Conservation (phyloP, 1,140 invertebrate species). For the Oedothorax gibbosus region DNA sequence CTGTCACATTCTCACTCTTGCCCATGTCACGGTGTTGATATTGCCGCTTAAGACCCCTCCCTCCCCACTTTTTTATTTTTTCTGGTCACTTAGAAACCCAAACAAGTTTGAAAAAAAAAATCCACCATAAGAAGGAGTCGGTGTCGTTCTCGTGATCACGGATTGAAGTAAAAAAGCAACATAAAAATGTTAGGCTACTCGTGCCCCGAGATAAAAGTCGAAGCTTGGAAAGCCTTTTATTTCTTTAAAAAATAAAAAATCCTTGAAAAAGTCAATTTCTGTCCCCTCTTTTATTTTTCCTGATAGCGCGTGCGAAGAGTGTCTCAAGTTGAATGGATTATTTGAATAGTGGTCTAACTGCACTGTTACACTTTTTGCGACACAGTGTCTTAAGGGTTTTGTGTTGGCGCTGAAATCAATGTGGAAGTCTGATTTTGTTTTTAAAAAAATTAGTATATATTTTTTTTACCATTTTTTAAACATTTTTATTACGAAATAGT, state of each 20-base stretch:
- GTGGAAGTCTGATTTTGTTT: no score
- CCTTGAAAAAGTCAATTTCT: conserved; percentile 35
- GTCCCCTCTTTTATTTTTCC: conserved; percentile 1
- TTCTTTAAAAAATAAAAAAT: neutral
- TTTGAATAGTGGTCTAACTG: no score
- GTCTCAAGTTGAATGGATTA: no score
- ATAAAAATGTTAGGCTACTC: conserved; percentile 46
- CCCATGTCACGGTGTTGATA: conserved; percentile 37
- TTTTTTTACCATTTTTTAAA: no score
- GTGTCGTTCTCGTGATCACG: conserved; percentile 42
- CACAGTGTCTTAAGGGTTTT: no score
- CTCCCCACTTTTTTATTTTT: neutral
- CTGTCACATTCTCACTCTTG: no score
- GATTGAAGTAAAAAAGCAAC: conserved; percentile 30
- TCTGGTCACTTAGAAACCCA: conserved; percentile 5
- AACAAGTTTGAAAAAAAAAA: conserved; percentile 42
- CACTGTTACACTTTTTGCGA: no score
- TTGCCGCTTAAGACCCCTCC: neutral
- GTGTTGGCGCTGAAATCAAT: no score
- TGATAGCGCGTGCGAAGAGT: conserved; percentile 47
- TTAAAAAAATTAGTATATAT: no score
- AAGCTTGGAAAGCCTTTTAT: conserved; percentile 37
- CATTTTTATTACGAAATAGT: no score
- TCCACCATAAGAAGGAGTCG: conserved; percentile 32
- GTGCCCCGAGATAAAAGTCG: conserved; percentile 43